These are phyloP conservation scores for Cheirogaleus medius DNA, from an alignment of 2,113 vertebrate genomes.

Conservation along the genomic window DNA sequence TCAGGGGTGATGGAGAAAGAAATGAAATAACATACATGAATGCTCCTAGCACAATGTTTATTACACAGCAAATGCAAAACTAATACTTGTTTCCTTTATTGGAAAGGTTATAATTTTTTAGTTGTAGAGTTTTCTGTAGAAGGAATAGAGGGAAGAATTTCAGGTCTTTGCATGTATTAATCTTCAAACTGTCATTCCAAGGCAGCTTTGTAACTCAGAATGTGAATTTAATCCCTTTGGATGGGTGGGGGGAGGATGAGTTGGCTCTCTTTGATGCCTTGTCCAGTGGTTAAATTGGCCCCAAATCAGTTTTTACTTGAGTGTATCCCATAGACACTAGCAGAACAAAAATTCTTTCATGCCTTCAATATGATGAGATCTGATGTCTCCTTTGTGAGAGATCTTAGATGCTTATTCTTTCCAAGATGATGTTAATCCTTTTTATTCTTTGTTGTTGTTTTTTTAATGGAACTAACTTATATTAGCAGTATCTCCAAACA, in stretches of 20 bases:
- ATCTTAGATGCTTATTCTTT: neutral
- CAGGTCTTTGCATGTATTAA: neutral
- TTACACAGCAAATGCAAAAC: neutral
- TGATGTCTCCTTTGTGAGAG: neutral
- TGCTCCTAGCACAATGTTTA: neutral
- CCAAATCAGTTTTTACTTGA: neutral
- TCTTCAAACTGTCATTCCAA: neutral
- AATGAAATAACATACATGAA: neutral
- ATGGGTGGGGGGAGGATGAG: fast-evolving
- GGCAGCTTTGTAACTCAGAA: neutral
- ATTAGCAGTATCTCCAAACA: neutral
- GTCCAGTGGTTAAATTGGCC: neutral
- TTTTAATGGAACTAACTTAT: neutral
- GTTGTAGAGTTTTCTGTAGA: neutral
- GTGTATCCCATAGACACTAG: neutral
- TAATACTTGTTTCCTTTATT: neutral
- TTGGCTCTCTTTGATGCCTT: neutral
- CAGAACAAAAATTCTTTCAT: neutral
- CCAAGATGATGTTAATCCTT: neutral
- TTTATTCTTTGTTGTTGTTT: neutral
- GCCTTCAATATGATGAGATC: neutral
- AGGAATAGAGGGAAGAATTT: neutral
- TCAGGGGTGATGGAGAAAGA: neutral
- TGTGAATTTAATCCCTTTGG: neutral
- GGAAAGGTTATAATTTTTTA: neutral